A percentile compares a stretch with the other conserved stretches of the same genome.
These are phyloP conservation scores for Aethes cnicana DNA, from an alignment of 2,888 invertebrate genomes.

Conservation along the genomic window DNA sequence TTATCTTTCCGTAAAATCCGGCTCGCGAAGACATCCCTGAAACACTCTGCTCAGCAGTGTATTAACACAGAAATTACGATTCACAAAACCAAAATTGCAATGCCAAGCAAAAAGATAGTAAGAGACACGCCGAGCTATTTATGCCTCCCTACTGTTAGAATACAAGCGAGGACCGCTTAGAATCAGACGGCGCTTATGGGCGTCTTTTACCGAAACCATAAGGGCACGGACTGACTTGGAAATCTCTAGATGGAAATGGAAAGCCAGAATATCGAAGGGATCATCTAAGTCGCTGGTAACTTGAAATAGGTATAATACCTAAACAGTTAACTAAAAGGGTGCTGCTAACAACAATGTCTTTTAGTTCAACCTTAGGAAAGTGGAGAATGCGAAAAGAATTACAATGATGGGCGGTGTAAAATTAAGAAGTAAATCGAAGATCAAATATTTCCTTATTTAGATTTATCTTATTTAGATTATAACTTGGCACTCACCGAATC, in stretches of 20 bases:
- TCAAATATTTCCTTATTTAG: no score
- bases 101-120: slow-evolving; percentile 1
- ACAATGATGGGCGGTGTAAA: no score
- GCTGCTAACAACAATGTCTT: no score
- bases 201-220: slow-evolving; percentile 4
- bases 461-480: no score
- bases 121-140: slow-evolving; percentile 4
- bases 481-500: no score
- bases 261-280: slow-evolving; percentile 25
- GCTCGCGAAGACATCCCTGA: slow-evolving; percentile 16
- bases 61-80: slow-evolving; percentile 31
- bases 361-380: no score
- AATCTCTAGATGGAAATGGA: slow-evolving; percentile 25
- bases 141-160: not conserved
- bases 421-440: no score
- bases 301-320: no score
- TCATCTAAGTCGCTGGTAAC: slow-evolving; percentile 22
- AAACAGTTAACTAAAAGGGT: no score
- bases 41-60: slow-evolving; percentile 30
- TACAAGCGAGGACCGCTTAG: not conserved
- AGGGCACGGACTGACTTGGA: slow-evolving; percentile 18
- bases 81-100: slow-evolving; percentile 16
- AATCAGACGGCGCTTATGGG: not conserved
- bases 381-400: no score
- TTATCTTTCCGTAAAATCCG: slow-evolving; percentile 19